Evolutionary conservation across 2,113 vertebrate species (phyloP).

Genomic region (Clinocottus analis): DNA sequence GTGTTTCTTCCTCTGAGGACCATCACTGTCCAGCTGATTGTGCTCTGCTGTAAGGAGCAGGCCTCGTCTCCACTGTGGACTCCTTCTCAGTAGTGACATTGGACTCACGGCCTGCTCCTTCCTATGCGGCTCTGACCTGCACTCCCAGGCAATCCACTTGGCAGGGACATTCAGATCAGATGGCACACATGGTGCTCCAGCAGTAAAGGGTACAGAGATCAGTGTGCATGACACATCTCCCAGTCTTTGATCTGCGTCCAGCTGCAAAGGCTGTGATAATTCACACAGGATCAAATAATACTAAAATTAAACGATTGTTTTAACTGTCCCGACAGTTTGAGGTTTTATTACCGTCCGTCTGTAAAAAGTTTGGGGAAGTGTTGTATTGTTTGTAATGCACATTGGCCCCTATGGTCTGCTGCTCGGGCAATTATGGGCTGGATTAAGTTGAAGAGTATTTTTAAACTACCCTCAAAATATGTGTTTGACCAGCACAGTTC

Average conservation of each 20-base stretch:
- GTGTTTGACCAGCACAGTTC: neutral
- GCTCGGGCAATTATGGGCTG: neutral
- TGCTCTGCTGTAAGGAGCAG: neutral
- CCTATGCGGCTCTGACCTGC: constrained; percentile 13
- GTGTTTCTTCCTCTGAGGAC: constrained; percentile 4
- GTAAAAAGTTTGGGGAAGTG: constrained; percentile 10
- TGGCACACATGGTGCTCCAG: constrained; percentile 50
- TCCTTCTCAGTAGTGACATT: neutral
- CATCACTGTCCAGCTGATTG: constrained; percentile 6
- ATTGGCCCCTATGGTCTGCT: neutral
- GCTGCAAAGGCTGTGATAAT: constrained; percentile 3
- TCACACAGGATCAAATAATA: constrained; percentile 60
- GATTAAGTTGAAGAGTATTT: neutral
- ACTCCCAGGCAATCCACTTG: constrained; percentile 35
- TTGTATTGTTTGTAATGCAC: constrained; percentile 3
- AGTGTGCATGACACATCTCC: constrained; percentile 18
- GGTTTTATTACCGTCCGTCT: constrained; percentile 8
- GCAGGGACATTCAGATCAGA: constrained; percentile 26
- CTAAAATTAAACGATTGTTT: neutral
- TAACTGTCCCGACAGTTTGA: neutral
- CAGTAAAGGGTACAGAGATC: constrained; percentile 50
- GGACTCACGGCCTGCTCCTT: constrained; percentile 25
- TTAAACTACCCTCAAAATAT: neutral
- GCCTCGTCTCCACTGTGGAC: neutral
- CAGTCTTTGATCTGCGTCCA: constrained; percentile 54